Conservation (phyloP, 2,113 vertebrate species). For the Orthonyx spaldingii region DNA sequence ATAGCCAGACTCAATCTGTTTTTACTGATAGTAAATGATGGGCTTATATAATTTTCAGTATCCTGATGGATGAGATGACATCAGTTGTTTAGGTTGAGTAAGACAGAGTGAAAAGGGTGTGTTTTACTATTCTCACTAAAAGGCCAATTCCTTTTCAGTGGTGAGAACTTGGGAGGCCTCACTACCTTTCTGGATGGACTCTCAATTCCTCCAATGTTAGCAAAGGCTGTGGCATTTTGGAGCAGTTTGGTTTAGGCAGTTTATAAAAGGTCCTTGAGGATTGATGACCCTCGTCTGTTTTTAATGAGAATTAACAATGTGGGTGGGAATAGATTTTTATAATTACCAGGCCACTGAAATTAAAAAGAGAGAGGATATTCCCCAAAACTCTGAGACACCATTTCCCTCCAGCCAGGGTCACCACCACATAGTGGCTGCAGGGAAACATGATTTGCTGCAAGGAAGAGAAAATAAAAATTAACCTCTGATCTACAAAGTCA, state of each 20-base stretch:
- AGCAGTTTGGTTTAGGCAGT: background rate
- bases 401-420: constrained; percentile 18
- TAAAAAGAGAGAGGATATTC: background rate
- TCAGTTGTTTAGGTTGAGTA: background rate
- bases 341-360: constrained; percentile 26
- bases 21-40: background rate
- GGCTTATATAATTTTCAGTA: constrained; percentile 33
- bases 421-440: background rate
- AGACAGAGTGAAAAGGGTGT: background rate
- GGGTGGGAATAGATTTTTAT: background rate
- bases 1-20: background rate
- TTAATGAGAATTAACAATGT: constrained; percentile 42
- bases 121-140: background rate
- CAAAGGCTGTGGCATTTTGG: background rate
- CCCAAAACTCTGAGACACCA: background rate
- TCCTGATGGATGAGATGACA: background rate
- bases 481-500: background rate
- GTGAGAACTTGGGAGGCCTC: background rate
- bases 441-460: background rate
- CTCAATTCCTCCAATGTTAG: background rate
- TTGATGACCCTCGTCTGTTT: constrained; percentile 30
- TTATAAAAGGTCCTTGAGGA: background rate
- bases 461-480: constrained; percentile 41
- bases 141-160: background rate
- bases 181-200: background rate